A percentile compares a stretch with the other conserved stretches of the same genome.
phyloP scores from a whole-genome alignment of 2,888 invertebrate genomes.

The Leptura quadrifasciata region DNA sequence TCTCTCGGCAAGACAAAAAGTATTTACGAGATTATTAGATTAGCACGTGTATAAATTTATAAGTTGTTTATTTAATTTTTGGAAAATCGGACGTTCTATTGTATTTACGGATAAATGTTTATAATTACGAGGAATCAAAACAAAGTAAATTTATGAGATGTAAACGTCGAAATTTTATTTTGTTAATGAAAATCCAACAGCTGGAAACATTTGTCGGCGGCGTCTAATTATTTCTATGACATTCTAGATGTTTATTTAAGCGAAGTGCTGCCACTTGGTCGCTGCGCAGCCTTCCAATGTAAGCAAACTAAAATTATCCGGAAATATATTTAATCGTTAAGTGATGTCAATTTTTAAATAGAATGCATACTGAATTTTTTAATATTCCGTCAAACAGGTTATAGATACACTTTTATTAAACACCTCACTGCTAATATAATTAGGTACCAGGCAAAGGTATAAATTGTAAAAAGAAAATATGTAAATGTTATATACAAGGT shows the following conservation, averaged over 20 bases:
- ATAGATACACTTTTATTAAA: too few species aligned
- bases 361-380: neutral
- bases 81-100: slow-evolving; percentile 21
- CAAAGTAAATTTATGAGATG: slow-evolving; percentile 41
- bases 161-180: slow-evolving; percentile 40
- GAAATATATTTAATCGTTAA: slow-evolving; percentile 48
- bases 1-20: neutral
- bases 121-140: slow-evolving; percentile 39
- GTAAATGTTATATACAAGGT: too few species aligned
- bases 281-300: slow-evolving; percentile 52
- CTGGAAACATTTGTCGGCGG: slow-evolving; percentile 66
- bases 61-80: slow-evolving; percentile 17
- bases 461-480: too few species aligned
- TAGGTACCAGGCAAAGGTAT: too few species aligned
- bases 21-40: neutral
- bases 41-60: neutral
- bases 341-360: slow-evolving; percentile 30
- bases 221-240: slow-evolving; percentile 63
- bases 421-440: too few species aligned
- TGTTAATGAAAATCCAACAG: slow-evolving; percentile 60
- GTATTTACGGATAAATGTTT: slow-evolving; percentile 30
- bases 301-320: slow-evolving; percentile 61
- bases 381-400: neutral
- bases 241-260: slow-evolving; percentile 67
- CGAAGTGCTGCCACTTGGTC: slow-evolving; percentile 60